Evolutionary conservation across 1,140 invertebrate genomes (phyloP).

Genomic region (Solenopsis fugax): DNA sequence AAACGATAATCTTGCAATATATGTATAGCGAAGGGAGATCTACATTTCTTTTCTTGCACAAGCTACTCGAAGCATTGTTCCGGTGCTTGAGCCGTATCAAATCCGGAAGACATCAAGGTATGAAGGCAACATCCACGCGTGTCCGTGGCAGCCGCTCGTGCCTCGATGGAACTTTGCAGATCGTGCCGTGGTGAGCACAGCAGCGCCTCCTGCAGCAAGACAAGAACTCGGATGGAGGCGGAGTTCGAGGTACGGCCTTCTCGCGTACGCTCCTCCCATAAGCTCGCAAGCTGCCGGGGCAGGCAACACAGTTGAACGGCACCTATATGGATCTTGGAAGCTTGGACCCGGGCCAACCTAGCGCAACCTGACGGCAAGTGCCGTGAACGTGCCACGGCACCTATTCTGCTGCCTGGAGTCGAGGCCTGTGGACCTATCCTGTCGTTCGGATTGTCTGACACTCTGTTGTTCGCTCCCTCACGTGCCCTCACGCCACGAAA

Average conservation of each 20-base stretch:
- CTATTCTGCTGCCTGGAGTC: constrained; percentile 76
- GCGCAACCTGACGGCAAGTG: constrained; percentile 79
- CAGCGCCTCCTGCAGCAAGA: constrained; percentile 71
- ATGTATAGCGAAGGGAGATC: constrained; percentile 3
- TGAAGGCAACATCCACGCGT: constrained; percentile 55
- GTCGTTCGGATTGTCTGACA: constrained; percentile 47
- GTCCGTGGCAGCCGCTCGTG: constrained; percentile 59
- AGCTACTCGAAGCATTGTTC: constrained; percentile 38
- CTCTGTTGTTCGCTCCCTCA: constrained; percentile 30
- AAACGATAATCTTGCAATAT: neutral
- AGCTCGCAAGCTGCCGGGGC: constrained; percentile 80
- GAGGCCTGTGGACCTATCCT: constrained; percentile 71
- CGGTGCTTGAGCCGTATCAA: constrained; percentile 42
- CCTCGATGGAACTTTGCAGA: constrained; percentile 50
- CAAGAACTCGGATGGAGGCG: constrained; percentile 79
- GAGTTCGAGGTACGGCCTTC: constrained; percentile 83
- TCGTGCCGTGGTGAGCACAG: constrained; percentile 50
- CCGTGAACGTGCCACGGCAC: constrained; percentile 66
- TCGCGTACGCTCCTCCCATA: constrained; percentile 82
- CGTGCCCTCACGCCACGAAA: constrained; percentile 9
- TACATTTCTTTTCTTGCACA: constrained; percentile 8
- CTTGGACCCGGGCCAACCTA: constrained; percentile 74
- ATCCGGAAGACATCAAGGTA: constrained; percentile 39
- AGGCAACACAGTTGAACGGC: constrained; percentile 71
- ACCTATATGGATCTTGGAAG: constrained; percentile 81